Conservation (phyloP, 2,888 invertebrate species). For the Portevinia maculata region DNA sequence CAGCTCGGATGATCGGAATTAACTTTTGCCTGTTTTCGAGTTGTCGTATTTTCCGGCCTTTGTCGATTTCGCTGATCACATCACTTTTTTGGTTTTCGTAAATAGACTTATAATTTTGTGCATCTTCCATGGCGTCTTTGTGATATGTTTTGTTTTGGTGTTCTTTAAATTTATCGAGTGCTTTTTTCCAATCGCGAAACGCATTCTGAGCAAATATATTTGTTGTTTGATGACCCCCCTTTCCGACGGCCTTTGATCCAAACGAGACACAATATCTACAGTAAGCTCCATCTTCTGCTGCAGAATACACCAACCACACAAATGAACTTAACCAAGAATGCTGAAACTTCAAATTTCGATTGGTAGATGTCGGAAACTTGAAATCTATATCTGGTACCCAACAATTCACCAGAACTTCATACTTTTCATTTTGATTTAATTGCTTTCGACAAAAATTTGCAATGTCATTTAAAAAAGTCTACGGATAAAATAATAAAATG, state of each 20-base stretch:
- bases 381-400: background rate
- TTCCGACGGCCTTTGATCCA: background rate
- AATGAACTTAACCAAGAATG: background rate
- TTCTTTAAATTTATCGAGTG: conserved; percentile 51
- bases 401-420: background rate
- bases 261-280: background rate
- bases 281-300: background rate
- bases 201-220: conserved; percentile 34
- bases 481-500: no score
- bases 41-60: conserved; percentile 43
- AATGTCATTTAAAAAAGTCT: no score
- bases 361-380: background rate
- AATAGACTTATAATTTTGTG: conserved; percentile 39
- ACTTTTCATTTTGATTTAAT: background rate
- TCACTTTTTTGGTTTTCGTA: conserved; percentile 32
- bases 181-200: conserved; percentile 63
- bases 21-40: conserved; percentile 45
- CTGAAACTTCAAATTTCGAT: background rate
- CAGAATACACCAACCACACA: background rate
- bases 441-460: no score
- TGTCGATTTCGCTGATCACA: conserved; percentile 28
- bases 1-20: no score
- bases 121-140: conserved; percentile 37
- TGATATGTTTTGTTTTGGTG: conserved; percentile 54
- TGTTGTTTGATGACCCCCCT: conserved; percentile 29